These are phyloP conservation scores for Calliopum simillimum DNA, from an alignment of 2,888 invertebrate genomes.

Conservation along the genomic window DNA sequence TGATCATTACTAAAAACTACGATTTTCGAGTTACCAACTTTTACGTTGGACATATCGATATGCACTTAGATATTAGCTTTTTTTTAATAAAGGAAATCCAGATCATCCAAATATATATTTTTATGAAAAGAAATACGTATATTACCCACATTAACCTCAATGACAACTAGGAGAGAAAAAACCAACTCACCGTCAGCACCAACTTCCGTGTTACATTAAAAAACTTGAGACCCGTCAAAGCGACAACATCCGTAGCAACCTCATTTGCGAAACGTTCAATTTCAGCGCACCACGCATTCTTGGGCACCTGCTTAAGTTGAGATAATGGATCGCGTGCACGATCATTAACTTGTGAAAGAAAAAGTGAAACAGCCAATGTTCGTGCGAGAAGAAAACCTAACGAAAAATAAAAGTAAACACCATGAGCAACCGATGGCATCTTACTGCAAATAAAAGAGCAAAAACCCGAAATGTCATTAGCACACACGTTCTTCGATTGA, in stretches of 20 bases:
- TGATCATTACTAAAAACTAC: too few species aligned
- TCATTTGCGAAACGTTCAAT: constrained; percentile 61
- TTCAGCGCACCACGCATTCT: constrained; percentile 66
- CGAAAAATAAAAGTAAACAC: constrained; percentile 71
- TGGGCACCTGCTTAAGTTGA: constrained; percentile 66
- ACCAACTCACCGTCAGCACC: constrained; percentile 56
- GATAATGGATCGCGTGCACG: constrained; percentile 66
- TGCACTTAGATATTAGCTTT: too few species aligned
- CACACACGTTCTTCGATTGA: too few species aligned
- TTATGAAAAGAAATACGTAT: too few species aligned
- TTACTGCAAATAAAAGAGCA: constrained; percentile 49
- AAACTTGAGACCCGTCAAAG: constrained; percentile 62
- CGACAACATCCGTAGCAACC: constrained; percentile 57
- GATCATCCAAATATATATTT: too few species aligned
- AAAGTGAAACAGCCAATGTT: constrained; percentile 70
- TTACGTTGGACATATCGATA: too few species aligned
- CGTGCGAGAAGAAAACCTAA: constrained; percentile 70
- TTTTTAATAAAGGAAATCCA: too few species aligned
- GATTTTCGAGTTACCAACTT: too few species aligned
- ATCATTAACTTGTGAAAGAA: constrained; percentile 70
- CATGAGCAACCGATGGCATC: constrained; percentile 63
- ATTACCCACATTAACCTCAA: background rate
- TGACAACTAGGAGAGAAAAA: background rate
- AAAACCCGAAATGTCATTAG: too few species aligned
- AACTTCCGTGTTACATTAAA: constrained; percentile 63